Evolutionary conservation across 2,888 invertebrate species (phyloP).

Genomic region (Pachydiplax longipennis): DNA sequence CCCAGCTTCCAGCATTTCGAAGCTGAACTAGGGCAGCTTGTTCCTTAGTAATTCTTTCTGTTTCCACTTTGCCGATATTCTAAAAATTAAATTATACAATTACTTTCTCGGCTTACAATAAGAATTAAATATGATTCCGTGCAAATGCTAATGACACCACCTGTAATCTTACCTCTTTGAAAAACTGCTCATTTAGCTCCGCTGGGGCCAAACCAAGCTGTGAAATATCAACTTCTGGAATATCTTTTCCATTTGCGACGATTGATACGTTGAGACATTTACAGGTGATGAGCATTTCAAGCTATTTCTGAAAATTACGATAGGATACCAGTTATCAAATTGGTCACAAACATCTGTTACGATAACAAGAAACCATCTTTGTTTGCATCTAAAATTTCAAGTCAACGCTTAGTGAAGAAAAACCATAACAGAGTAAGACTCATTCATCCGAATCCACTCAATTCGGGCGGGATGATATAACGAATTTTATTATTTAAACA

Average conservation of each 20-base stretch:
- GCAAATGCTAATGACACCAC: constrained; percentile 51
- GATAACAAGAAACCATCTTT: not conserved
- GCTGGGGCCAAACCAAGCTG: constrained; percentile 66
- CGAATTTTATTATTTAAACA: not conserved
- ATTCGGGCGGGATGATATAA: not conserved
- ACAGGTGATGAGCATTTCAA: constrained; percentile 66
- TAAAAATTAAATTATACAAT: constrained; percentile 53
- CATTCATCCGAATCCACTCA: not conserved
- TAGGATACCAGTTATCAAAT: not conserved
- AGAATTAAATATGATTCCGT: constrained; percentile 53
- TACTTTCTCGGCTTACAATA: constrained; percentile 44
- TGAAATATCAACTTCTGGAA: constrained; percentile 66
- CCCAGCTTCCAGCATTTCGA: constrained; percentile 68
- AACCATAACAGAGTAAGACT: not conserved
- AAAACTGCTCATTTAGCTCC: constrained; percentile 72
- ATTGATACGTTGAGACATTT: constrained; percentile 78
- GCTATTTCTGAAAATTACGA: not conserved
- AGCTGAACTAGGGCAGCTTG: constrained; percentile 68
- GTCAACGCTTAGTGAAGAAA: not conserved
- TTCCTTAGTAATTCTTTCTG: constrained; percentile 64
- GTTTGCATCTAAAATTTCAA: not conserved
- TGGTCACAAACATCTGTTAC: not conserved
- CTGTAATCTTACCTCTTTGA: constrained; percentile 68
- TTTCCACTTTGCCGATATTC: constrained; percentile 65
- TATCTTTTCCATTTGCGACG: constrained; percentile 66